Conservation (phyloP, 1,140 invertebrate genomes). For the Drepana arcuata region DNA sequence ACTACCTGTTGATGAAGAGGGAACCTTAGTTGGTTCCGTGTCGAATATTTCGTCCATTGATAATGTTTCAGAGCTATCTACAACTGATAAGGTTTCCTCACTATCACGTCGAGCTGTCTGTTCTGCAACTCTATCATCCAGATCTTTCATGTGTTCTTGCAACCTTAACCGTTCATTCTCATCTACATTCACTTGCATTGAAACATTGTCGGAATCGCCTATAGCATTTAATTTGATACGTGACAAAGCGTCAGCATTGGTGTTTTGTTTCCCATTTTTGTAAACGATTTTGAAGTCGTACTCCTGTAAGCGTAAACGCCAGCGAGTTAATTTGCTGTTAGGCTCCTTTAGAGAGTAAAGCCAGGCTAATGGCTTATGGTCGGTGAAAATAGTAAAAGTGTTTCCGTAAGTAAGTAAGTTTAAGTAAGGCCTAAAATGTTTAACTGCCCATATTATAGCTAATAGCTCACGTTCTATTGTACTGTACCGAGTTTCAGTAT, state of each 20-base stretch:
- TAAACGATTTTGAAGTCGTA: conserved; percentile 38
- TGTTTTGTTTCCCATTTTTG: conserved; percentile 38
- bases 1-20: too few relatives aligned
- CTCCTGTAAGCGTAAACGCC: conserved; percentile 23
- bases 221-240: conserved; percentile 13
- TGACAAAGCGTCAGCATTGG: conserved; percentile 32
- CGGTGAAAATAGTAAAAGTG: conserved; percentile 11
- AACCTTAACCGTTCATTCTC: too few relatives aligned
- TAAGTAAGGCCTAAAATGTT: conserved; percentile 13
- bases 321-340: conserved; percentile 27
- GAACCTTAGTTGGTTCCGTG: too few relatives aligned
- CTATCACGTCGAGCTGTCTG: too few relatives aligned
- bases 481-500: conserved; percentile 11
- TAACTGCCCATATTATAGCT: conserved; percentile 11
- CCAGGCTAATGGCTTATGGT: conserved; percentile 35
- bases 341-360: conserved; percentile 36
- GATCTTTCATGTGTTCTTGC: too few relatives aligned
- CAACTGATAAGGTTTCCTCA: too few relatives aligned
- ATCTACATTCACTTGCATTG: conserved; percentile 1
- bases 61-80: too few relatives aligned
- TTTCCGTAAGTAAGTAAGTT: too few relatives aligned
- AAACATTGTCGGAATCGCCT: conserved; percentile 4
- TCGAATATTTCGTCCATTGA: too few relatives aligned
- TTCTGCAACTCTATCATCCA: too few relatives aligned
- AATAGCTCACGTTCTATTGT: conserved; percentile 17